These are phyloP conservation scores for Pseudoatta argentina DNA, from an alignment of 1,140 invertebrate genomes.

Conservation along the genomic window DNA sequence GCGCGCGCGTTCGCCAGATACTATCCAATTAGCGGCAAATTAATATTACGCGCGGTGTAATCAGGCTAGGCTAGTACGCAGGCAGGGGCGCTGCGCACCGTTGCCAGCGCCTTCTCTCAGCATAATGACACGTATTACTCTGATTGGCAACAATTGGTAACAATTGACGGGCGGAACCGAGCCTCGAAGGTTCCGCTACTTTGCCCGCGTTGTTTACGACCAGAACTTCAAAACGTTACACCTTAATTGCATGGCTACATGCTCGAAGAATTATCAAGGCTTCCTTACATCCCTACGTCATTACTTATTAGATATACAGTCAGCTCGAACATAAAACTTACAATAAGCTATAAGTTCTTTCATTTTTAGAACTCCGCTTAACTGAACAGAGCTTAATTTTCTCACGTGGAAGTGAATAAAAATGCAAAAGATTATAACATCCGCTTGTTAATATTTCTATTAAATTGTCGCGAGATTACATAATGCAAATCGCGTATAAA, in stretches of 20 bases:
- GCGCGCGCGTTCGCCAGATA: constrained; percentile 60
- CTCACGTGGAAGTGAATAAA: not conserved
- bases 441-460: constrained; percentile 21
- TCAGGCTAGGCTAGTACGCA: constrained; percentile 75
- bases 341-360: not conserved
- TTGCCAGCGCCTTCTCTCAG: constrained; percentile 80
- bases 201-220: constrained; percentile 85
- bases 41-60: constrained; percentile 78
- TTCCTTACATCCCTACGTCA: constrained; percentile 73
- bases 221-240: constrained; percentile 84
- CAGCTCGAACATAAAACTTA: constrained; percentile 20
- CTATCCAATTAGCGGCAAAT: constrained; percentile 79
- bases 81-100: constrained; percentile 74
- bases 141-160: constrained; percentile 86
- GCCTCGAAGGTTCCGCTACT: constrained; percentile 84
- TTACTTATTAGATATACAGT: constrained; percentile 66
- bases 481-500: not conserved
- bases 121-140: constrained; percentile 86
- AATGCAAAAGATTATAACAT: not conserved
- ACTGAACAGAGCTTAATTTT: not conserved
- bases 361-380: constrained; percentile 16
- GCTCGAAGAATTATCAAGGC: constrained; percentile 82
- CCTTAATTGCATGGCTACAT: constrained; percentile 84
- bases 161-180: constrained; percentile 85
- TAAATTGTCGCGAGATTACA: not conserved